Percentiles rank a stretch among this genome's conserved stretches.
Evolutionary conservation across 64 coral and sea anemone genomes (phyloP).

Genomic region (Montipora capricornis): DNA sequence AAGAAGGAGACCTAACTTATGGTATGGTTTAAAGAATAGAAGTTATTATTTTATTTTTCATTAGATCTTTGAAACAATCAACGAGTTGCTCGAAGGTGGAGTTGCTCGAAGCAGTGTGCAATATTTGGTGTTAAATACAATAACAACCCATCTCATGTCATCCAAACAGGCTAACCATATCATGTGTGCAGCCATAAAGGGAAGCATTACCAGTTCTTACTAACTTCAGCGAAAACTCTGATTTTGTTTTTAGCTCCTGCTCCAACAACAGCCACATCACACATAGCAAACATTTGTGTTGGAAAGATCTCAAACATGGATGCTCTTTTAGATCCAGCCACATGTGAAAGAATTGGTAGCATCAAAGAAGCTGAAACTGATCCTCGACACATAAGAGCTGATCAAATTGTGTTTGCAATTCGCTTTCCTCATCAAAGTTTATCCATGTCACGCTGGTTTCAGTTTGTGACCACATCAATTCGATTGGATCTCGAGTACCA

Average conservation of each 20-base stretch:
- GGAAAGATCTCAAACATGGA: neutral
- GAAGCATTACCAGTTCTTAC: neutral
- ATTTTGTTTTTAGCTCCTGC: slow-evolving; percentile 75
- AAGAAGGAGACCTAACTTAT: too few relatives aligned
- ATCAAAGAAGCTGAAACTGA: slow-evolving; percentile 50
- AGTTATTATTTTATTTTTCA: too few relatives aligned
- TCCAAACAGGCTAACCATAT: too few relatives aligned
- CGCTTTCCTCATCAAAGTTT: slow-evolving; percentile 85
- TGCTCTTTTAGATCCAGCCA: slow-evolving; percentile 62
- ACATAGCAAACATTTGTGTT: slow-evolving; percentile 75
- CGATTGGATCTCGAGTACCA: slow-evolving; percentile 66
- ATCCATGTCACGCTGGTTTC: slow-evolving; percentile 92
- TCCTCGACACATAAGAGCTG: slow-evolving; percentile 3
- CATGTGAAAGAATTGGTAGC: slow-evolving; percentile 25
- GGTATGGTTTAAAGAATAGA: too few relatives aligned
- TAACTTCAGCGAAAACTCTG: neutral
- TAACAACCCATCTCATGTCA: too few relatives aligned
- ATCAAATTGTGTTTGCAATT: slow-evolving; percentile 86
- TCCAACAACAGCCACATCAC: slow-evolving; percentile 87
- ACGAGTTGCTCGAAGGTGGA: too few relatives aligned
- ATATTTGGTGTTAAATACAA: too few relatives aligned
- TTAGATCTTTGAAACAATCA: too few relatives aligned
- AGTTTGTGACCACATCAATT: slow-evolving; percentile 85
- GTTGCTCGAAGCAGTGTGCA: too few relatives aligned
- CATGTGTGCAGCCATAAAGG: too few relatives aligned